Evolutionary conservation across 2,888 invertebrate genomes (phyloP), one percentile per base, ranked within the genome.

Genomic region (Heterodera filipjevi): DNA sequence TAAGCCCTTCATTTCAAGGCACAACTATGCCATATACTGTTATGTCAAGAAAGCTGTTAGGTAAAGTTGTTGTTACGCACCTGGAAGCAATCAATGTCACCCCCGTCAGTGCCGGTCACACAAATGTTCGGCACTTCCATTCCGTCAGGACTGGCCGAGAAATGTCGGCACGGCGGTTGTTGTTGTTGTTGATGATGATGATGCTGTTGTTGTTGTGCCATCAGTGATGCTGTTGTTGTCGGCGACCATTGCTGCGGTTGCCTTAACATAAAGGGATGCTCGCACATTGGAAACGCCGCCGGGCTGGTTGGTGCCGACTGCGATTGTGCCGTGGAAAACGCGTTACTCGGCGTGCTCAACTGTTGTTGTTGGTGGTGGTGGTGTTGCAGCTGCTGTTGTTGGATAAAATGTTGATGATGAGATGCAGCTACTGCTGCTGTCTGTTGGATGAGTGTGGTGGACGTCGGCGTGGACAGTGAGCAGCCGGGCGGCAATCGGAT

Each of bases 21-120:
- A n/a, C n/a, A n/a, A n/a, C n/a, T n/a, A n/a, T n/a, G n/a, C n/a
- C n/a, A n/a, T n/a, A n/a, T n/a, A n/a, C n/a, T n/a, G n/a, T n/a
- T n/a, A n/a, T n/a, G n/a, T n/a, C n/a, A n/a, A n/a, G n/a, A n/a
- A n/a, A n/a, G n/a, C n/a, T n/a, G n/a, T n/a, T n/a, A n/a, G n/a
- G n/a, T n/a, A n/a, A n/a, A n/a, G n/a, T n/a, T n/a, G n/a, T n/a
- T n/a, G n/a, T n/a, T 3, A 39, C 3, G 39, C 39, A 73, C 77
- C 80, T 80, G 80, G 72, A 80, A 80, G 68, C 80, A 80, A 44
- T 81, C 81, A n/a, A 75, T 30, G 75, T 79, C 79, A 8, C 76
- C 76, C 14, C 87, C 87, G 76, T 87, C 87, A 0, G 87, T 84
- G 75, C 85, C 85, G 14, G 87, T 87, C n/a, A 87, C 78, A 46